phyloP scores from a whole-genome alignment of 2,797 vertebrate genomes.

The Melanotaenia nigrans region DNA sequence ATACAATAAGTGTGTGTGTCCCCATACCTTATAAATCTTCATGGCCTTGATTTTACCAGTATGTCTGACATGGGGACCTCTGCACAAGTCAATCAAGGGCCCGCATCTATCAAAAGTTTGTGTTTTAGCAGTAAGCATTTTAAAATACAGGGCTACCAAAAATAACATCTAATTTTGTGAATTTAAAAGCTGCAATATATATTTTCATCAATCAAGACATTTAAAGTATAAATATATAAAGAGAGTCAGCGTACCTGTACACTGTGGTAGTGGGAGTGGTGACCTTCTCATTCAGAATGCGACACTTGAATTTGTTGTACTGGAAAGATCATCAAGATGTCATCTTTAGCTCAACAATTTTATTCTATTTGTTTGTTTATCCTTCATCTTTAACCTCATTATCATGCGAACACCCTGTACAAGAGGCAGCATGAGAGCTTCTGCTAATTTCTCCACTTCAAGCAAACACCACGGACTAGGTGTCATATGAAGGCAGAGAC shows the following conservation, averaged over 20 bases:
- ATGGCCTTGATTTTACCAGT: slow-evolving; percentile 95
- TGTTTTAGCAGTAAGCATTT: not conserved
- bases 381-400: not conserved
- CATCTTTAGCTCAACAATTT: not conserved
- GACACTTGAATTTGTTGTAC: slow-evolving; percentile 97
- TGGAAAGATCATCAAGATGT: slow-evolving; percentile 50
- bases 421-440: too few species aligned
- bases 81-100: slow-evolving; percentile 92
- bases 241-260: slow-evolving; percentile 85
- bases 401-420: too few species aligned
- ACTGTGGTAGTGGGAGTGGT: slow-evolving; percentile 90
- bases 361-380: not conserved
- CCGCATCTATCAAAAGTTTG: slow-evolving; percentile 84
- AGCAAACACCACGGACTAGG: too few species aligned
- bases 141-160: rapidly evolving
- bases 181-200: not conserved
- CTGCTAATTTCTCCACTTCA: too few species aligned
- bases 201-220: not conserved
- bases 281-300: slow-evolving; percentile 95
- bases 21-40: slow-evolving; percentile 92
- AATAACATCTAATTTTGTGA: not conserved
- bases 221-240: not conserved
- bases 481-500: too few species aligned
- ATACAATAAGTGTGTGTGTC: not conserved
- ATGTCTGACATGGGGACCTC: slow-evolving; percentile 94